A percentile compares a stretch with the other conserved stretches of the same genome.
These are phyloP conservation scores for Megalops atlanticus DNA, from an alignment of 2,113 vertebrate genomes.

Conservation along the genomic window DNA sequence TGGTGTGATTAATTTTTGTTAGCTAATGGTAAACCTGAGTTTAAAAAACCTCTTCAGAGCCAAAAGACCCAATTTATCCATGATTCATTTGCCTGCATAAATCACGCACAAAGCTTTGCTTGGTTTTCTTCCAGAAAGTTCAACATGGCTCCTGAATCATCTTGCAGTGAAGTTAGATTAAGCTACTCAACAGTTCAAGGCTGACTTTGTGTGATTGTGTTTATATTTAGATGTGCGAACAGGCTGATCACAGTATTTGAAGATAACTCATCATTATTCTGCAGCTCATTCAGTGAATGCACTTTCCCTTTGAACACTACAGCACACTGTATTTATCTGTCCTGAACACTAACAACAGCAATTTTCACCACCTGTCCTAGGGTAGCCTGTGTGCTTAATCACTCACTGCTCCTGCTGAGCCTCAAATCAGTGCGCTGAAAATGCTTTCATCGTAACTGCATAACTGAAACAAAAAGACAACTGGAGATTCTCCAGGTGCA, in stretches of 20 bases:
- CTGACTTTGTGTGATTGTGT: background rate
- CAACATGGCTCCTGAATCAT: background rate
- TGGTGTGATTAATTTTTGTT: no score
- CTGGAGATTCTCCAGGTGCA: background rate
- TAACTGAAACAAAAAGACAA: background rate
- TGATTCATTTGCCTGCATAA: background rate
- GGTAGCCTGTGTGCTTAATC: background rate
- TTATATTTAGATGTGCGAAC: no score
- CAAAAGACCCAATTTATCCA: background rate
- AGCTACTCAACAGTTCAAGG: background rate
- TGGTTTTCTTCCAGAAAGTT: background rate
- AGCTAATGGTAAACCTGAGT: no score
- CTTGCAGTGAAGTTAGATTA: background rate
- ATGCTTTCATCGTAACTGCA: background rate
- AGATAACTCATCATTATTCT: background rate
- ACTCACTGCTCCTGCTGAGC: background rate
- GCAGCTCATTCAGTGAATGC: background rate
- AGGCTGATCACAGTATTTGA: background rate
- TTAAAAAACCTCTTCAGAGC: no score
- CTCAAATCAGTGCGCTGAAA: background rate
- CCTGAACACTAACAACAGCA: background rate
- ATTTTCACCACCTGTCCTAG: background rate
- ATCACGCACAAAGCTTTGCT: background rate
- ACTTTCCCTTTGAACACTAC: background rate
- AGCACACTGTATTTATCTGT: background rate